phyloP scores from a whole-genome alignment of 2,888 invertebrate genomes.

The Amiota minor region DNA sequence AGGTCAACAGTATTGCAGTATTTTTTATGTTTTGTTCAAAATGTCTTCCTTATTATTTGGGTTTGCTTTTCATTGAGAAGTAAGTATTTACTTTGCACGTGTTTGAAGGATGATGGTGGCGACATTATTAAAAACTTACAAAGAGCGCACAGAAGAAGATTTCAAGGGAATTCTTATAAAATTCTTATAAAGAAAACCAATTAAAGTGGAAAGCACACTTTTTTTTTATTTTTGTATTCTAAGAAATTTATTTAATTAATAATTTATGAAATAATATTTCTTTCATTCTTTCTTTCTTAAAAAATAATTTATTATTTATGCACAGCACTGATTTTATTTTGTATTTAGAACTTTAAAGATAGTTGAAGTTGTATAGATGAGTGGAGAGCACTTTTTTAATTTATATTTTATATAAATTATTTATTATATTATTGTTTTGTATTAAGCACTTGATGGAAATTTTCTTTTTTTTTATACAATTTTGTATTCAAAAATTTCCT shows the following conservation, averaged over 20 bases:
- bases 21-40: too few relatives aligned
- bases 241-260: neutral
- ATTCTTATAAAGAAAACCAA: slow-evolving; percentile 18
- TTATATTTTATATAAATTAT: neutral
- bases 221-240: slow-evolving; percentile 3
- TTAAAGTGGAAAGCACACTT: neutral
- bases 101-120: slow-evolving; percentile 8
- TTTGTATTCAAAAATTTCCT: slow-evolving; percentile 6
- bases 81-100: slow-evolving; percentile 26
- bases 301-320: slow-evolving; percentile 45
- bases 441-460: too few relatives aligned
- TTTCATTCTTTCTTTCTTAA: too few relatives aligned
- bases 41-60: too few relatives aligned
- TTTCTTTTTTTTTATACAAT: neutral
- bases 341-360: neutral
- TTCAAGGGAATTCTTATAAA: slow-evolving; percentile 18
- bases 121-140: slow-evolving; percentile 24
- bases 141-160: neutral
- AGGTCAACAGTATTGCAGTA: slow-evolving; percentile 24
- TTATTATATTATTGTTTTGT: neutral
- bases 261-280: neutral
- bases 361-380: neutral
- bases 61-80: slow-evolving; percentile 11
- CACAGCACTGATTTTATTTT: slow-evolving; percentile 31
- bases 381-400: neutral